Base-by-base conservation (phyloP, 2,888 invertebrate genomes). In the Diarsia rubi region DNA sequence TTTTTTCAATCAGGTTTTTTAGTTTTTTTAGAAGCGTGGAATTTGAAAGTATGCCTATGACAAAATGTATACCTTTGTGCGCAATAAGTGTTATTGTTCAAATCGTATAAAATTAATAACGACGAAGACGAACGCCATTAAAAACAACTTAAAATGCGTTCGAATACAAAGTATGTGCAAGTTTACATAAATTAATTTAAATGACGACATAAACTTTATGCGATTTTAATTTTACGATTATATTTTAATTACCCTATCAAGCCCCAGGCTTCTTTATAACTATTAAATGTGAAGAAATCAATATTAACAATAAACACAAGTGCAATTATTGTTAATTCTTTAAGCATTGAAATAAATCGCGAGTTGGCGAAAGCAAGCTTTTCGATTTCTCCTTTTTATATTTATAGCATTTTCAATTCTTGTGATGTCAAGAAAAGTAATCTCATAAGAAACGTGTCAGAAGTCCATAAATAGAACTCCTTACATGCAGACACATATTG, bases 141-240 rank as follows among this genome's bases (percentile, higher is more conserved):
- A 75, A 67, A 63, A 69, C 37, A 24, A 68, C 37, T 60, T 47
- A 69, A 79, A 79, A 65, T 52, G 19, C 54, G 52, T 65, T 79
- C 59, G 59, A 69, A 49, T 27, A 49, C 65, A 69, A 69, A 69
- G 44, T n/a, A 44, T 60, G 42, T 54, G 64, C 52, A 75, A 80
- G 70, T 70, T 77, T 44, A 69, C 57, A 81, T 67, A 73, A 67
- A 78, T 82, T 73, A 66, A 86, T 79, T 82, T 79, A 84, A 88
- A 90, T 88, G 85, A 86, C 88, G 86, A 82, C 66, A 67, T 67
- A 67, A 82, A 69, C 8, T 73, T 82, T 69, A 81, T 24, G 80
- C 70, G 81, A 31, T 81, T 83, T 85, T 85, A 70, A 78, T 82
- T 78, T 82, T 54, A 81, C 69, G 73, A 78, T 79, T 74, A 75